Evolutionary conservation across 2,888 invertebrate genomes (phyloP), one percentile per base, ranked within the genome.

Genomic region (Zele albiditarsus): DNA sequence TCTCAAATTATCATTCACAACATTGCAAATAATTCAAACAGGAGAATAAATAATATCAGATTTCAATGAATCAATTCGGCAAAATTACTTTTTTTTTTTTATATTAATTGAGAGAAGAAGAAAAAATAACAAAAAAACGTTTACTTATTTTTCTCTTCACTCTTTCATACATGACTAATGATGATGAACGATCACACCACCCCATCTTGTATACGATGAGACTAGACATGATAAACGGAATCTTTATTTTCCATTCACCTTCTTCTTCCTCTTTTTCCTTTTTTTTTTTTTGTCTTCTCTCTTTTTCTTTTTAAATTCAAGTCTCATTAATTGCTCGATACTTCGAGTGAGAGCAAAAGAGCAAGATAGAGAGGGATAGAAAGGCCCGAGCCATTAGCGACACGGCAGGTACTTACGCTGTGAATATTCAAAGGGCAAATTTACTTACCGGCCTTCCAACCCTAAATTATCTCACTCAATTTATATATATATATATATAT

Each of bases 271-370:
- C 38, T n/a, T 46, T 16, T n/a, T 46, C 14, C 2, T 46, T 46
- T 3, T 46, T 46, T 2, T 16, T 62, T 3, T 25, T 60, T 14
- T n/a, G 2, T 58, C 8, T 12, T 58, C 0, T 60, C 8, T 1
- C 28, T 16, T 14, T 31, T 28, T 62, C 60, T 60, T 71, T 71
- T 71, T n/a, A 46, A 71, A 71, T 71, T 71, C 46, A 66, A 60
- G 57, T 75, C 71, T 60, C 60, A 67, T 75, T 75, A 75, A 71
- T 71, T 75, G 75, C 49, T 69, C 71, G 71, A 75, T 75, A 75
- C 66, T 20, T 33, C 16, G 28, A n/a, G n/a, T 8, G 10, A 6
- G 20, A 23, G n/a, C 8, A 20, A 20, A 53, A 53, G 49, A 53
- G 20, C n/a, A 53, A 53, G n/a, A 53, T 23, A 53, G 4, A 8